Base-by-base conservation (phyloP, 2,113 vertebrate genomes). In the Furnarius figulus region DNA sequence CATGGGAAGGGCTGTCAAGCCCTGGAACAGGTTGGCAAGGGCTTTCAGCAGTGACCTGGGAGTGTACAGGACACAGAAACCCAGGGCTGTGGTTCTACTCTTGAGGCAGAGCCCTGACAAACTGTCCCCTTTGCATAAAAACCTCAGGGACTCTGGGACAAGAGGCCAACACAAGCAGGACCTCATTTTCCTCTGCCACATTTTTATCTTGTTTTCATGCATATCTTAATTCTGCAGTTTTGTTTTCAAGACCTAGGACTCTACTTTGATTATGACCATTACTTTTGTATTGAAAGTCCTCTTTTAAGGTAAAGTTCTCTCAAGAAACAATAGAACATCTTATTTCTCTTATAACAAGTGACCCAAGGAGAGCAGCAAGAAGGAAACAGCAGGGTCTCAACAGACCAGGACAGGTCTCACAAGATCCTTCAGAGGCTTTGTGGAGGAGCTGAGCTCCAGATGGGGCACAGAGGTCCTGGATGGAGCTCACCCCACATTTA, bases 401-500 rank as follows among this genome's bases (percentile, higher is more conserved):
- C 5, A 87, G 23, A 27, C 2, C 35, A 37, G 37, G 20, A 52
- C 5, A 47, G 11, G 11, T 77, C 85, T 56, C 31, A 28, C 31
- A 58, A 85, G 46, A 22, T 74, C 85, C 44, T 90, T 16, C 27
- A 68, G 37, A 90, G 52, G 27, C 10, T 90, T 82, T 42, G 44
- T 30, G 76, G 14, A 92, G 35, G 18, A 59, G 46, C 70, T 82
- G 85, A 94, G 50, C 30, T 73, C 55, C 33, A 47, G 10, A 25
- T 1, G 9, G 18, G 35, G 22, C 67, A 70, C 27, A 9, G 10
- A 5, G 0, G 3, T 19, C 25, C 44, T 22, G 33, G 22, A 5
- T 28, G 24, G 14, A 67, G 72, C 33, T 85, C 31, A 59, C 7
- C n/a, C 25, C 31, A 28, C 5, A 1, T 6, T 4, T 40, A 42